These are phyloP conservation scores for Rafetus swinhoei DNA, from an alignment of 2,113 vertebrate genomes.

Conservation along the genomic window DNA sequence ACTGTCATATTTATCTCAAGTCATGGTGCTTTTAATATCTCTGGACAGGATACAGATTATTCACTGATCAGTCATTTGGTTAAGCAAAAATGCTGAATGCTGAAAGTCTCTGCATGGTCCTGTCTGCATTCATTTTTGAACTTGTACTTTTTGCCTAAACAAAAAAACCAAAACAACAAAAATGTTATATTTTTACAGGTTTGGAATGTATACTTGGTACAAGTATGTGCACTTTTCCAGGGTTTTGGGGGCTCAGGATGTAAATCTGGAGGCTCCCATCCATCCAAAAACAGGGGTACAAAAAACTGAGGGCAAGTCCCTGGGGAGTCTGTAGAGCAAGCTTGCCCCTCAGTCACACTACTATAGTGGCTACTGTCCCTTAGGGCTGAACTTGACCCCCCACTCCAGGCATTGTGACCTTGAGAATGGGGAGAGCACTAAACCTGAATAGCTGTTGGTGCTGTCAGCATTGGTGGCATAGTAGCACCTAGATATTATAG, in stretches of 20 bases:
- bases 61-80: slow-evolving; percentile 36
- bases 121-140: slow-evolving; percentile 29
- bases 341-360: too few relatives aligned
- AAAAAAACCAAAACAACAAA: neutral
- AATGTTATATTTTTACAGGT: neutral
- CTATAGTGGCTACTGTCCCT: neutral
- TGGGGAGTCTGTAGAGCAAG: neutral
- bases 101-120: slow-evolving; percentile 21
- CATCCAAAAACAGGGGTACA: neutral
- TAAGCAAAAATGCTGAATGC: slow-evolving; percentile 39
- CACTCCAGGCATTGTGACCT: neutral
- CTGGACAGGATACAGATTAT: slow-evolving; percentile 32
- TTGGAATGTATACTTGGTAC: neutral
- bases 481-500: neutral
- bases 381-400: neutral
- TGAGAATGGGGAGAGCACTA: neutral
- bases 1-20: slow-evolving; percentile 42
- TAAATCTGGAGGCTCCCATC: neutral
- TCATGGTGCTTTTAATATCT: slow-evolving; percentile 11
- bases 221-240: neutral
- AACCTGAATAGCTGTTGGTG: neutral
- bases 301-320: neutral
- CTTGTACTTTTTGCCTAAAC: neutral
- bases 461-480: neutral
- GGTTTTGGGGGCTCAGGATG: neutral